These are phyloP conservation scores for Pycnomerus fuliginosus DNA, from an alignment of 2,888 invertebrate species.

Conservation along the genomic window DNA sequence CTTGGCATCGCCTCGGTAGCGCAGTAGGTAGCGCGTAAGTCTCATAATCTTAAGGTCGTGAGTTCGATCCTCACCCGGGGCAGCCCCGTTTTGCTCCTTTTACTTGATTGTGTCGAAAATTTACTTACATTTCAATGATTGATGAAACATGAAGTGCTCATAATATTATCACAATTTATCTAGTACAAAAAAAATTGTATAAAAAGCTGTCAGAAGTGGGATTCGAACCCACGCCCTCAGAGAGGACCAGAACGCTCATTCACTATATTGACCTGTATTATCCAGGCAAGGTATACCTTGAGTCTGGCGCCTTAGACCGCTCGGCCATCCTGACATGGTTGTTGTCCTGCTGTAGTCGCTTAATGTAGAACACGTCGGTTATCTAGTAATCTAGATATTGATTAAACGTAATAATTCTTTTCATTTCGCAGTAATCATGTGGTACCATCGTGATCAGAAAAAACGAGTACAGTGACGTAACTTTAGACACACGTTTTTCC, in stretches of 20 bases:
- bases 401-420: no score
- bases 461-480: no score
- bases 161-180: not conserved
- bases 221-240: slow-evolving; percentile 66
- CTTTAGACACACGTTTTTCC: no score
- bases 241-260: slow-evolving; percentile 54
- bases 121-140: not conserved
- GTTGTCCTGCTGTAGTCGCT: no score
- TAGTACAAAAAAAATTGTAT: slow-evolving; percentile 8
- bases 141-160: not conserved
- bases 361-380: no score
- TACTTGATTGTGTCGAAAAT: slow-evolving; percentile 1
- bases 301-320: slow-evolving; percentile 81
- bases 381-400: no score
- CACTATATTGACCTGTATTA: slow-evolving; percentile 9
- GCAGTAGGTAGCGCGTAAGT: slow-evolving; percentile 89
- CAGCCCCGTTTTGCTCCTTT: slow-evolving; percentile 45
- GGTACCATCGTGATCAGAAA: no score
- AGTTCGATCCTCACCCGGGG: slow-evolving; percentile 94
- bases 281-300: slow-evolving; percentile 28
- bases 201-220: slow-evolving; percentile 49
- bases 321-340: slow-evolving; percentile 86
- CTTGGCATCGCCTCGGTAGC: slow-evolving; percentile 66
- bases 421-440: no score
- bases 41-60: slow-evolving; percentile 93